Conservation (phyloP, 2,113 vertebrate genomes). For the Oxyruncus cristatus region DNA sequence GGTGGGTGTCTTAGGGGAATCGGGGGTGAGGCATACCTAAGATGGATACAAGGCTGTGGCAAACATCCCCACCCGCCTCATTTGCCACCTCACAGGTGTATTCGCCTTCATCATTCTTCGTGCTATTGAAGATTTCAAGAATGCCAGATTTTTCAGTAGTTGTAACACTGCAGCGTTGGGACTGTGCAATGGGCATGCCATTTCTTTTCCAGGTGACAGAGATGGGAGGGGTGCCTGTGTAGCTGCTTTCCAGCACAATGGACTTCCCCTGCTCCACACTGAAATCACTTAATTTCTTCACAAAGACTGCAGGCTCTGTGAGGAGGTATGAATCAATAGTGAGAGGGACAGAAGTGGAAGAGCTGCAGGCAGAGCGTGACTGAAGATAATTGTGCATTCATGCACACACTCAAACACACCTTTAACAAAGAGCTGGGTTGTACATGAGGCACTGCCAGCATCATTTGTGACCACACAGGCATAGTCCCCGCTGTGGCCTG, state of each 20-base stretch:
- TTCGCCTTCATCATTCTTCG: conserved; percentile 83
- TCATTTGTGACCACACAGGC: conserved; percentile 93
- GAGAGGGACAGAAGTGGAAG: not conserved
- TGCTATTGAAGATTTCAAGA: conserved; percentile 88
- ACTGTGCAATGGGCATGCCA: conserved; percentile 81
- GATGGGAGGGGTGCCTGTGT: conserved; percentile 88
- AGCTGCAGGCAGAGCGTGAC: not conserved
- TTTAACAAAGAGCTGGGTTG: conserved; percentile 90
- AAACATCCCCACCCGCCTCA: conserved; percentile 87
- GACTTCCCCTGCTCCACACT: conserved; percentile 88
- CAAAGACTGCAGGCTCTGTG: conserved; percentile 91
- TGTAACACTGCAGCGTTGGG: conserved; percentile 87
- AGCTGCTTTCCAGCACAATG: conserved; percentile 87
- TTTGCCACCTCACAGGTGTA: conserved; percentile 92
- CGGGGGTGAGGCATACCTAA: conserved; percentile 79
- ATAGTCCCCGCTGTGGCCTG: conserved; percentile 87
- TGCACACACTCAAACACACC: conserved; percentile 76
- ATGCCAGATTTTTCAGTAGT: conserved; percentile 93
- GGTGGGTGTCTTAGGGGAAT: not conserved
- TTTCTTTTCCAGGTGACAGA: conserved; percentile 91
- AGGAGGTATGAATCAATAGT: conserved; percentile 10
- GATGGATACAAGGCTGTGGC: conserved; percentile 84
- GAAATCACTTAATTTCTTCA: conserved; percentile 89
- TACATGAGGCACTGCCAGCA: conserved; percentile 89
- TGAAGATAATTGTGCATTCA: not conserved